Conservation (phyloP, 2,888 invertebrate genomes). For the Incurvaria masculella region DNA sequence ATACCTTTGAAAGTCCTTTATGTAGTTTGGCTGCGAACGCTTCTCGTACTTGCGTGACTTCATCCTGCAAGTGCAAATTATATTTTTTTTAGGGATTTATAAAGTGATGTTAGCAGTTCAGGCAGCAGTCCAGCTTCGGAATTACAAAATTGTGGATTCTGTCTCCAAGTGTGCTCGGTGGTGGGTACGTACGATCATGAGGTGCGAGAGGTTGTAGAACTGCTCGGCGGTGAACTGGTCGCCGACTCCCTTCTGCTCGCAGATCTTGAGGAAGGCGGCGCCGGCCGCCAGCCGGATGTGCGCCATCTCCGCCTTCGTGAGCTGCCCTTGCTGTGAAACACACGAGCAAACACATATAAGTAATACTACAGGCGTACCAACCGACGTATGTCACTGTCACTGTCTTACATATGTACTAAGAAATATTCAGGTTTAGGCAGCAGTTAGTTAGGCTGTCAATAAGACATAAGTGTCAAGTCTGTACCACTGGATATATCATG, state of each 20-base stretch:
- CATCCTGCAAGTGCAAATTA: slow-evolving; percentile 52
- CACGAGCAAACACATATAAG: slow-evolving; percentile 1
- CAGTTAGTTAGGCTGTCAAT: no score
- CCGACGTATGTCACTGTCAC: not conserved
- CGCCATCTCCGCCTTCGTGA: slow-evolving; percentile 87
- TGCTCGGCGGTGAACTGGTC: slow-evolving; percentile 94
- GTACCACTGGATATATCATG: no score
- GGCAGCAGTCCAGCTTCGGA: not conserved
- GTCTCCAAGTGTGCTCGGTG: not conserved
- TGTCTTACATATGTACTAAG: not conserved
- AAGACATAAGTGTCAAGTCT: no score
- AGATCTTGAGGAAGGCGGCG: slow-evolving; percentile 94
- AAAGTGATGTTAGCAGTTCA: slow-evolving; percentile 2
- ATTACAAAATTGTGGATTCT: not conserved
- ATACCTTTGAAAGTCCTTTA: slow-evolving; percentile 71
- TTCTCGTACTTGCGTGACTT: slow-evolving; percentile 84
- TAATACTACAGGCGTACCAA: not conserved
- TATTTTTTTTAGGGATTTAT: not conserved
- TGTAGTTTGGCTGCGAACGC: slow-evolving; percentile 89
- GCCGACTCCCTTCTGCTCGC: slow-evolving; percentile 94
- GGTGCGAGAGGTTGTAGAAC: slow-evolving; percentile 88
- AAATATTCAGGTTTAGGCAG: not conserved
- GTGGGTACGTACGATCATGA: slow-evolving; percentile 71
- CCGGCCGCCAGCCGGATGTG: slow-evolving; percentile 91
- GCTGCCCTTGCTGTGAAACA: slow-evolving; percentile 61